phyloP scores from a whole-genome alignment of 2,113 vertebrate genomes.

The Dipodomys stephensi region DNA sequence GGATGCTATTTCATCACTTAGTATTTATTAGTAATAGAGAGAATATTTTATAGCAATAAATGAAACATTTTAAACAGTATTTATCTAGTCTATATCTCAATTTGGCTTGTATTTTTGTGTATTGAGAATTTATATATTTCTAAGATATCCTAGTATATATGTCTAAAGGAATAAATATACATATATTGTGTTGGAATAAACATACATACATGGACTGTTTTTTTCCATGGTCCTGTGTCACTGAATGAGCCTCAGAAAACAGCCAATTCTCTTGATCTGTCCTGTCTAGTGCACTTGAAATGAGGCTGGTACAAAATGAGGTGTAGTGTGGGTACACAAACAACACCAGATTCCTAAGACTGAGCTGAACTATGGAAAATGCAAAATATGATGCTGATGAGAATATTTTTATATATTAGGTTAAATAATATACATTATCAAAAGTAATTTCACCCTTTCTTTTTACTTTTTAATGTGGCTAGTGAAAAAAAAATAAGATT shows the following conservation, averaged over 20 bases:
- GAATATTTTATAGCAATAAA: not conserved
- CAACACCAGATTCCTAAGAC: not conserved
- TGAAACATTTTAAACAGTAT: not conserved
- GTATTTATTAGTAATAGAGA: not conserved
- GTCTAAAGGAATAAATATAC: not conserved
- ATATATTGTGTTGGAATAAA: not conserved
- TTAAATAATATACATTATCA: not conserved
- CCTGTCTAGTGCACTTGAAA: not conserved
- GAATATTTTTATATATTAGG: not conserved
- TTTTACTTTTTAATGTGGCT: not conserved
- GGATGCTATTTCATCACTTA: not conserved
- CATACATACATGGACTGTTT: not conserved
- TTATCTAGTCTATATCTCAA: constrained; percentile 6
- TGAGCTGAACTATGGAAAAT: not conserved
- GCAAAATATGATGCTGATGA: not conserved
- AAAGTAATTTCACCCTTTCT: not conserved
- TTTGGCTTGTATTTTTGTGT: not conserved
- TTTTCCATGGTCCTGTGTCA: not conserved
- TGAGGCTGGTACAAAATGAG: not conserved
- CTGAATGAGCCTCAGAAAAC: not conserved
- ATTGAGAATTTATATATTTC: not conserved
- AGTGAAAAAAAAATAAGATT: constrained; percentile 29
- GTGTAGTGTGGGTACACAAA: not conserved
- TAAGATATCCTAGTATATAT: not conserved
- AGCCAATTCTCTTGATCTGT: not conserved